A percentile compares a stretch with the other conserved stretches of the same genome.
Conservation (phyloP, 92 coral and sea anemone genomes). For the Meandrina meandrites region DNA sequence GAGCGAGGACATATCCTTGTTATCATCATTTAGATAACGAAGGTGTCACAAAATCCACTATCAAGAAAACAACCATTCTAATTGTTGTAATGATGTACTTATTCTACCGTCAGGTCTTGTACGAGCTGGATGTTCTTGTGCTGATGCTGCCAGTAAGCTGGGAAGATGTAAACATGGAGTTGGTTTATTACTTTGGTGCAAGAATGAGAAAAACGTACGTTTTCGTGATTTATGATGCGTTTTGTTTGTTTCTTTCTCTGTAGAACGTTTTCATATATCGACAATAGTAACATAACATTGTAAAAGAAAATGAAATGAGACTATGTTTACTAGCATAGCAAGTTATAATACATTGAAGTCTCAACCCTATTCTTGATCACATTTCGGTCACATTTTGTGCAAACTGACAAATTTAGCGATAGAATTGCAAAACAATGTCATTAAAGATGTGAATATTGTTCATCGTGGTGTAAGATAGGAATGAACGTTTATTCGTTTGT, state of each 20-base stretch:
- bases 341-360: too few species aligned
- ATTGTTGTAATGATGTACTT: background rate
- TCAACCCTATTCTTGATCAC: too few species aligned
- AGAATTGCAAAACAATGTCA: too few species aligned
- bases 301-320: background rate
- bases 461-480: too few species aligned
- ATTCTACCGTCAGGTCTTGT: slow-evolving; percentile 46
- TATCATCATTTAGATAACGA: too few species aligned
- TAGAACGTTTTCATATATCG: background rate
- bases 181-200: slow-evolving; percentile 51
- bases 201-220: slow-evolving; percentile 36
- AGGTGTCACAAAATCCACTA: too few species aligned
- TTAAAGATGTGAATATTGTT: too few species aligned
- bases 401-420: too few species aligned
- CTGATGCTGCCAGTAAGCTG: slow-evolving; percentile 67
- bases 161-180: slow-evolving; percentile 82
- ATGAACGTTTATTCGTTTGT: too few species aligned
- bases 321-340: too few species aligned
- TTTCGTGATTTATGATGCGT: background rate
- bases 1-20: too few species aligned
- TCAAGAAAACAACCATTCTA: background rate
- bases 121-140: slow-evolving; percentile 62
- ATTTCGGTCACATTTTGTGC: too few species aligned
- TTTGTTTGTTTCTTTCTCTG: background rate
- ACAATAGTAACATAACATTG: background rate